phyloP scores from a whole-genome alignment of 2,113 vertebrate species.

The Atherinomorus stipes region DNA sequence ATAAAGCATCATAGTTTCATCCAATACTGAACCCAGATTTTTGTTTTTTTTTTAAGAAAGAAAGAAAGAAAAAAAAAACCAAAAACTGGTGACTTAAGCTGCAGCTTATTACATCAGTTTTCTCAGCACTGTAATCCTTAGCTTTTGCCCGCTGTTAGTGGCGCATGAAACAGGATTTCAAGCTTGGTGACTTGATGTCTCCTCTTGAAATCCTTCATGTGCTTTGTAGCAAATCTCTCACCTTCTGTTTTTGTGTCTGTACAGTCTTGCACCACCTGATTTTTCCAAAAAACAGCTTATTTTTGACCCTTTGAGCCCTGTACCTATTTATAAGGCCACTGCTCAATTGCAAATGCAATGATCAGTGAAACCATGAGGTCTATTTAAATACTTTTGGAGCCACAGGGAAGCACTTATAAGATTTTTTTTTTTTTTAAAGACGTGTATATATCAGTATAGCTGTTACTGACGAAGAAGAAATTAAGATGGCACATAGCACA shows the following conservation, averaged over 20 bases:
- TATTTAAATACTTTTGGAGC: no score
- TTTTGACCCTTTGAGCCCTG: conserved; percentile 5
- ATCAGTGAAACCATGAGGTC: no score
- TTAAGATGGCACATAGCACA: no score
- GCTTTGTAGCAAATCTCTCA: conserved; percentile 4
- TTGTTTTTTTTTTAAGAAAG: no score
- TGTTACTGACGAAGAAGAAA: no score
- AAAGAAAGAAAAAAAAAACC: no score
- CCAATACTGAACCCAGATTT: conserved; percentile 4
- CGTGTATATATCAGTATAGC: no score
- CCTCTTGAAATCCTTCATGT: not conserved
- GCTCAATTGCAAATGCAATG: no score
- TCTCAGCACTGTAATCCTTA: conserved; percentile 15
- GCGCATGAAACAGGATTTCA: conserved; percentile 1
- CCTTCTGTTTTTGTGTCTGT: not conserved
- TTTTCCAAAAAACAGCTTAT: not conserved
- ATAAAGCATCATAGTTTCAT: not conserved
- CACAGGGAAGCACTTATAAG: no score
- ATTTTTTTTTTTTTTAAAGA: no score
- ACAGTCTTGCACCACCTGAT: not conserved
- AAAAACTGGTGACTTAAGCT: conserved; percentile 4
- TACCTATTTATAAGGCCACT: no score
- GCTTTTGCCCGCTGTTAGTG: not conserved
- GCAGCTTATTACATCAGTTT: not conserved
- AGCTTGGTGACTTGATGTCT: not conserved